Base-by-base conservation (phyloP, 2,113 vertebrate species). In the Pseudorhombus dupliciocellatus region DNA sequence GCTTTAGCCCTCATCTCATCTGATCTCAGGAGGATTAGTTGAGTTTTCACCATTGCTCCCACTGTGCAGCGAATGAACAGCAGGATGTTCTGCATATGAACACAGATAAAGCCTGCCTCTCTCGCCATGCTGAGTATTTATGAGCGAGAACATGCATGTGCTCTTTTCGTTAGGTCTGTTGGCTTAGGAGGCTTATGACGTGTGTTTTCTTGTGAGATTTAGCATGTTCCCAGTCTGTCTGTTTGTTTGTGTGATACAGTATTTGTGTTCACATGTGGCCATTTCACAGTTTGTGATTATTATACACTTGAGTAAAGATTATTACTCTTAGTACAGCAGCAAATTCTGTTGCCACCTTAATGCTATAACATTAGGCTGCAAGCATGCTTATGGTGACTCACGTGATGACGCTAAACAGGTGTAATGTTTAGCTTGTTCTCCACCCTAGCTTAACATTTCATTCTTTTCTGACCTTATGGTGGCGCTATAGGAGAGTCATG, bases 1-100 rank as follows among this genome's bases (percentile, higher is more conserved):
- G 60, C 71, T 4, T n/a, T 37, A 37, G 55, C 56, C 73, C 69
- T 84, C 77, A 80, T 86, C 76, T 82, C 74, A 64, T 81, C 70
- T 88, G 72, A 83, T 88, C 77, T 79, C 79, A 31, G 52, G 70
- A 48, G 77, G 74, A 80, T 88, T 85, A 82, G 71, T 62, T 24
- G 51, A 81, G 62, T 63, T 69, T 56, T 79, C 55, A 59, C 60
- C 4, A 16, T 59, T 66, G 69, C 64, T 77, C 68, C 52, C 53
- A 40, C 71, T 67, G 75, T 79, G 69, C 63, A 34, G 65, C 52
- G 34, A 75, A 64, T 60, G 28, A 81, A 63, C 79, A 79, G 80
- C 72, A 68, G 66, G 69, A 73, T 54, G 65, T 52, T 67, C 46
- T 66, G 59, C 46, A 54, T 75, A 55, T 77, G 67, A 63, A 70